Base-by-base conservation (phyloP, 2,888 invertebrate genomes). In the Coremacera marginata region DNA sequence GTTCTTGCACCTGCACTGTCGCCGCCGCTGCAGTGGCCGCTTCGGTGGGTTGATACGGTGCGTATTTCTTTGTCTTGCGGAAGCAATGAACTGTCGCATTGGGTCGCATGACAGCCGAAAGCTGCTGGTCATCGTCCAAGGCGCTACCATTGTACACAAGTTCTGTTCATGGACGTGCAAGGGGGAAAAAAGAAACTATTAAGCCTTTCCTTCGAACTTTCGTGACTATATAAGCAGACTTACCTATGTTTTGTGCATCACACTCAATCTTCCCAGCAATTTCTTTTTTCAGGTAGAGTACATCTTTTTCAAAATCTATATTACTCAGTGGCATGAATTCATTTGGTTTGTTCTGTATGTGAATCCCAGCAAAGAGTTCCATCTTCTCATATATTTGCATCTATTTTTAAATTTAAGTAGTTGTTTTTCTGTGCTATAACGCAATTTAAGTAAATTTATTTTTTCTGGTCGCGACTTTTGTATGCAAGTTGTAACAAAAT, bases 111-210 rank as follows among this genome's bases (percentile, higher is more conserved):
- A 91, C 91, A 0, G 91, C 90, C 55, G 91, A 89, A 77, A 94
- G 84, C 11, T 91, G 90, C 51, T 90, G 88, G 7, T 92, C 91
- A 82, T 93, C 92, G 72, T 92, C 91, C 63, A 95, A 86, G 51
- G 92, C 88, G 78, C 91, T 89, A 7, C 95, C 95, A 86, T 93
- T 92, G 85, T 93, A 94, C 22, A 93, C 90, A 16, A 94, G 87
- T 86, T 93, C 94, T 94, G 82, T 49, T n/a, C n/a, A n/a, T n/a
- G n/a, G n/a, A n/a, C n/a, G n/a, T n/a, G n/a, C n/a, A 31, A 63
- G 70, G 57, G 25, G 65, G 31, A 52, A 57, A 57, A 9, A 37
- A 37, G 19, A 19, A 37, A 57, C 52, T 14, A 27, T 16, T 37
- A 11, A 16, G 31, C 62, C 0, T 27, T 31, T 34, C 31, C 14